Base-by-base conservation (phyloP, 2,113 vertebrate species). In the Corythoichthys haematopterus region DNA sequence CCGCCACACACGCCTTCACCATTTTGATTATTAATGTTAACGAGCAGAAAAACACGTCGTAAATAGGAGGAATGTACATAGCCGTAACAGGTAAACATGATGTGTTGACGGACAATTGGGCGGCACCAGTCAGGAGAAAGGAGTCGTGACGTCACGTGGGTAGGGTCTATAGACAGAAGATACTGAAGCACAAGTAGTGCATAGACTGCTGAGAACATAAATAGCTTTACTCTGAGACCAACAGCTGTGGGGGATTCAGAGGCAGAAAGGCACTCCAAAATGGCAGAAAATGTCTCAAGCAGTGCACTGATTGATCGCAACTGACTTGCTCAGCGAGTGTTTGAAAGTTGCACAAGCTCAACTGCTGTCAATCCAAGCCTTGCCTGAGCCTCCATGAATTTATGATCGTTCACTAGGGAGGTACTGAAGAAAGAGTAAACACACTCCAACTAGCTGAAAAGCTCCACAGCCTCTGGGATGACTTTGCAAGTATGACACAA, bases 141-240 rank as follows among this genome's bases (percentile, higher is more conserved):
- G 20, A 28, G 20, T 28, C 20, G 20, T 28, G 20, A 28, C 20
- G 20, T 28, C 20, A 28, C 20, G 20, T 28, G 20, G 20, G 20
- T 28, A 28, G 20, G 20, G 20, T 28, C 51, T 43, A 61, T 12
- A 33, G 57, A 52, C 36, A 72, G 62, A 64, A 76, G 72, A 11
- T 55, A 11, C 72, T 78, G 55, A 70, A 81, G 78, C 66, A 75
- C 72, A 28, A 48, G 66, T 20, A 75, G 37, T 33, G 57, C 28
- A 77, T 74, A 77, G 20, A 77, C 59, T 28, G 69, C 14, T 33
- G 62, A 79, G 52, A 79, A 79, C 66, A 2, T 64, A 11, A 16
- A n/a, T 28, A 64, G 48, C 35, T 70, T 70, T 63, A 50, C 28
- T 63, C 28, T 70, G 50, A 71, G 46, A 55, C 68, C 50, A 55